Evolutionary conservation across 1,140 invertebrate species (phyloP), one percentile per base, ranked within the genome.

Genomic region (Philaenus spumarius): DNA sequence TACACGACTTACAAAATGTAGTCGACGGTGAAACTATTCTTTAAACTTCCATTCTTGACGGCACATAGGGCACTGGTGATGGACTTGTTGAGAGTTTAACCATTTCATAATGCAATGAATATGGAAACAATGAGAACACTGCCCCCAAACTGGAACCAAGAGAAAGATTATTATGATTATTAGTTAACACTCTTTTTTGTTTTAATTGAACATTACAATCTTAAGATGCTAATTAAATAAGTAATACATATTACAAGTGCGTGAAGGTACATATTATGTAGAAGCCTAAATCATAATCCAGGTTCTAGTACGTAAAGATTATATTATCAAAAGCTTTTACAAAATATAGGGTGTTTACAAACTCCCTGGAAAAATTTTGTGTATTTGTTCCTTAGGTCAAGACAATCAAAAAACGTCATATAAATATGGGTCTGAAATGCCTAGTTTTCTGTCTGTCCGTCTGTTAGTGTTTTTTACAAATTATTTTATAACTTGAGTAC

Each of bases 71-170:
- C 97, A 99, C 70, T 93, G 88, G 70, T 97, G 93, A 72, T 93
- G 90, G 43, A 90, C 84, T 71, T 94, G 90, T 76, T 98, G 95
- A 15, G 95, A 92, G 69, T 97, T 93, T 37, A 98, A 79, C 97
- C 97, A 99, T 82, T 98, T 98, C 74, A 97, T 93, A 69, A 99
- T 99, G 74, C 97, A 99, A 75, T 99, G 97, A 72, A 98, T 98
- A 72, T 99, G 97, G 74, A 99, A 99, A 77, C 95, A 97, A 78
- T 99, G 97, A 1, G 93, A 95, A 75, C 97, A 99, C 67, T 94
- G 86, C 60, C 97, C 96, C 94, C 95, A 97, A 61, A 98, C 96
- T 86, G 75, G 60, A 78, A 80, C 58, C 68, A 61, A 67, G 66
- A 52, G 61, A 50, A 22, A n/a, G 55, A 26, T n/a, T n/a, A n/a